Evolutionary conservation across 2,888 invertebrate species (phyloP), one percentile per base, ranked within the genome.

Genomic region (Cheilosia impressa): DNA sequence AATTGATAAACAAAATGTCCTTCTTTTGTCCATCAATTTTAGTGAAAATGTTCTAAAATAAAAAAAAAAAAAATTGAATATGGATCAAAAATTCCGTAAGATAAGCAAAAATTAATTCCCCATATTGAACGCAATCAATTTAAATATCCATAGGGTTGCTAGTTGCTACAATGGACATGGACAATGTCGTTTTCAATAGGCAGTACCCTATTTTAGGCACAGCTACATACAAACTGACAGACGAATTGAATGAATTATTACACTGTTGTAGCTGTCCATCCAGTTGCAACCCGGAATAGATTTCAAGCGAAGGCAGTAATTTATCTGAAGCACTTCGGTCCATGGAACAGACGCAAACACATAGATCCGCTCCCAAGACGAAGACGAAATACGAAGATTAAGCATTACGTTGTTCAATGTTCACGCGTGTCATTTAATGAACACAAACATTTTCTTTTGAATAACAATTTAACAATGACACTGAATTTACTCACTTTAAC

Each of bases 181-280:
- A n/a, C n/a, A n/a, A 19, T 4, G 38, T 13, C 38, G 38, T 38
- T 10, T 13, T 10, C 38, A 38, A 38, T 52, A 17, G 57, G 43
- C 62, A 82, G 77, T 82, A 82, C 45, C 38, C 27, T 55, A 45
- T 63, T 55, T 57, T 31, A 55, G 17, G 13, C 27, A 50, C 34
- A 22, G 58, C 27, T 31, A 31, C 27, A 27, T 4, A 68, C 55
- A 66, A 66, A 72, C 41, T 77, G 47, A 9, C 43, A 62, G 71
- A 71, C 38, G 62, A 81, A 73, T 83, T 83, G 83, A 79, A 79
- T 79, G 73, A 83, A 79, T 83, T 73, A 79, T 79, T 79, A 73
- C 47, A 41, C 68, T 72, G 58, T 55, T 27, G 60, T n/a, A 45
- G 19, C 38, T 22, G 45, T 3, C 31, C 58, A 50, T 55, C 45